A percentile compares a stretch with the other conserved stretches of the same genome.
These are phyloP conservation scores for Xylocopa sonorina DNA, from an alignment of 1,140 invertebrate genomes.

Conservation along the genomic window DNA sequence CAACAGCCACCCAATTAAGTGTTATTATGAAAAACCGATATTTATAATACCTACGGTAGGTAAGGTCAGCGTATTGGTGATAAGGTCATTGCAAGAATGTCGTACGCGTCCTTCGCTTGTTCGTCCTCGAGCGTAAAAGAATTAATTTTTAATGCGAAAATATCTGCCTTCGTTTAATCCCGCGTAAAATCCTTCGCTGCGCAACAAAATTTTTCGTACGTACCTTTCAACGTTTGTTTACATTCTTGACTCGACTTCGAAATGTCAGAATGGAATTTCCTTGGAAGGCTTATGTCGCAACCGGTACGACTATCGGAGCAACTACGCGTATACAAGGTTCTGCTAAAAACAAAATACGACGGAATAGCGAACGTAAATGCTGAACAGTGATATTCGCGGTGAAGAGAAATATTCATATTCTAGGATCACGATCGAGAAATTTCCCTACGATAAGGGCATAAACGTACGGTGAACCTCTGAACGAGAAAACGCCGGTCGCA, in stretches of 20 bases:
- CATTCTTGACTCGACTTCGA: neutral
- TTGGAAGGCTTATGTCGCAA: neutral
- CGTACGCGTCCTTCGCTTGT: slow-evolving; percentile 33
- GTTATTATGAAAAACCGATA: slow-evolving; percentile 7
- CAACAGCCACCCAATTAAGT: neutral
- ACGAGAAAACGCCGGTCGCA: slow-evolving; percentile 40
- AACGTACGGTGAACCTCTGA: slow-evolving; percentile 16
- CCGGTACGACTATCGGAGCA: neutral
- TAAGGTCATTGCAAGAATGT: slow-evolving; percentile 36
- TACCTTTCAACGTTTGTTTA: neutral
- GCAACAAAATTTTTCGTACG: neutral
- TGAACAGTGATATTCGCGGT: no score
- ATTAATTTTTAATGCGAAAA: slow-evolving; percentile 31
- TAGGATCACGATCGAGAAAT: neutral
- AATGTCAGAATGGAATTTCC: neutral
- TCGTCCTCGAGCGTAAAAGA: slow-evolving; percentile 31
- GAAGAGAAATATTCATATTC: neutral
- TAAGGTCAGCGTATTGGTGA: slow-evolving; percentile 38
- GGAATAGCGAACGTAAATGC: no score
- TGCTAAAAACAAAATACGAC: neutral
- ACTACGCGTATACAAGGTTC: neutral
- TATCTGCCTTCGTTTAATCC: slow-evolving; percentile 15
- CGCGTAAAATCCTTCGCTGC: neutral
- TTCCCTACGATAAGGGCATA: slow-evolving; percentile 10
- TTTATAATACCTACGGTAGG: slow-evolving; percentile 32